Evolutionary conservation across 2,797 vertebrate species (phyloP).

Genomic region (Pterois miles): DNA sequence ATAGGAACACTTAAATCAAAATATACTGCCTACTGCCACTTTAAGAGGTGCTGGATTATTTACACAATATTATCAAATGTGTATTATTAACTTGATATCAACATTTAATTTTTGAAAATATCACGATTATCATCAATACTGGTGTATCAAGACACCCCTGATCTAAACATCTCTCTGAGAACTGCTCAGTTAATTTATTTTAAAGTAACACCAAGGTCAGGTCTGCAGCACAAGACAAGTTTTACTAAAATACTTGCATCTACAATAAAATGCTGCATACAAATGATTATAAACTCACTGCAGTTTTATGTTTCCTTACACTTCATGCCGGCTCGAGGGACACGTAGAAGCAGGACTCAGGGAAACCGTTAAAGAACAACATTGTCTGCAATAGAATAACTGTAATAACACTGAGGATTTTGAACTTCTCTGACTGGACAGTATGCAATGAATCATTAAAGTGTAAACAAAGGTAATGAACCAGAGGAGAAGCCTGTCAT

Average conservation of each 20-base stretch:
- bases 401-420: background rate
- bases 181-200: background rate
- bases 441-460: background rate
- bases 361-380: background rate
- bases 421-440: background rate
- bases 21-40: background rate
- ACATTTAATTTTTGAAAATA: too few species aligned
- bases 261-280: slow-evolving; percentile 2
- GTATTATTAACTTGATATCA: background rate
- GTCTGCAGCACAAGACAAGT: background rate
- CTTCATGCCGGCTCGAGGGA: slow-evolving; percentile 15
- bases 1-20: too few species aligned
- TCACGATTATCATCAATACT: background rate
- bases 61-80: background rate
- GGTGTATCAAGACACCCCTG: background rate
- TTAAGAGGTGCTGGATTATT: background rate
- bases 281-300: slow-evolving; percentile 4
- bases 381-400: background rate
- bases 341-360: background rate
- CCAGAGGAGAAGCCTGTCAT: background rate
- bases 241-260: background rate
- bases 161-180: background rate
- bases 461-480: background rate
- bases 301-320: slow-evolving; percentile 24
- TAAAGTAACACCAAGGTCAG: background rate